Evolutionary conservation across 2,888 invertebrate genomes (phyloP), one percentile per base, ranked within the genome.

Genomic region (Scrobipalpa atriplicella): DNA sequence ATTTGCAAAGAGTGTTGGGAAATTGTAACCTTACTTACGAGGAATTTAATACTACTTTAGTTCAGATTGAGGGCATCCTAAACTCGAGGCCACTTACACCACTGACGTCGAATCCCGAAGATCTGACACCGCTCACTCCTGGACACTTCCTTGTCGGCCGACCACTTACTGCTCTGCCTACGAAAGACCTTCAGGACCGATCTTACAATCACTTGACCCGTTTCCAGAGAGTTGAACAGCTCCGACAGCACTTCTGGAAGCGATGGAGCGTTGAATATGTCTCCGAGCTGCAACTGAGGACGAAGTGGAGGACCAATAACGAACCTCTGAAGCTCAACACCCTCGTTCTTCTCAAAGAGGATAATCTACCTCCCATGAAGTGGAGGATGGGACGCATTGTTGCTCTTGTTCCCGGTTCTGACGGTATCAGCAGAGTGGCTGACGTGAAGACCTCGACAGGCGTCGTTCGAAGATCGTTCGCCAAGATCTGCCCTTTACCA

Each of bases 391-490:
- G 21, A n/a, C 21, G 54, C 9, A 54, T 54, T 11, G 19, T 54
- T 13, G n/a, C 54, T 8, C 10, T 54, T 7, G 2, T 13, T n/a
- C 54, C 54, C 18, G 54, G 54, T 21, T 54, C 54, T 3, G 54
- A 54, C n/a, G 54, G 54, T 54, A 54, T 54, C 54, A 54, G 54
- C 54, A 54, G 54, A 54, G 54, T 54, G 9, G 54, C 54, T 21
- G 54, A 54, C 54, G 18, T 54, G 8, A 54, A 54, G 54, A 54
- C 54, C 6, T 13, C 13, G 6, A 51, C 13, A 51, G 51, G 51
- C 51, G 11, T 51, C 56, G 21, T 19, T 19, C 29, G 36, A 36
- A 60, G 36, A 36, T 62, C 36, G 3, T 54, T 54, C 11, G 18
- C 18, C 3, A 54, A 54, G 21, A 54, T 54, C 11, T 54, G 54